Conservation (phyloP, 2,797 vertebrate genomes). For the Betta splendens region DNA sequence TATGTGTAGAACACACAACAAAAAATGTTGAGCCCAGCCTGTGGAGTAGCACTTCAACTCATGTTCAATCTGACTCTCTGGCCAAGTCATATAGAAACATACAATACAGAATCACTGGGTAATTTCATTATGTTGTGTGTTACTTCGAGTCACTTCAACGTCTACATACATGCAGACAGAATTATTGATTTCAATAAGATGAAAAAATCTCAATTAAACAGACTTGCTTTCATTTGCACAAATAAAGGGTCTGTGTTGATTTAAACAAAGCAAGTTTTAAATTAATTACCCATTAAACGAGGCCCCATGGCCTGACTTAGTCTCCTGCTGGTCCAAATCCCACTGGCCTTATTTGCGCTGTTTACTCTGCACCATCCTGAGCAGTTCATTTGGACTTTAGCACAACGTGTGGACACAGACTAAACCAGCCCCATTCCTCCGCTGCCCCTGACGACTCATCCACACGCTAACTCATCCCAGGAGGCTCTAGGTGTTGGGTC, state of each 20-base stretch:
- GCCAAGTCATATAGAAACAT: conserved; percentile 23
- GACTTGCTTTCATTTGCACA: too few relatives aligned
- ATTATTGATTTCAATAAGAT: too few relatives aligned
- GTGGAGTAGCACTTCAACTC: conserved; percentile 22
- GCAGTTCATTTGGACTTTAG: conserved; percentile 12
- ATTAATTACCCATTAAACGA: not conserved
- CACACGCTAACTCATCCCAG: conserved; percentile 57
- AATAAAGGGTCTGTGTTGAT: too few relatives aligned
- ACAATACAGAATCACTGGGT: not conserved
- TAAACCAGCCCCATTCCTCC: conserved; percentile 25
- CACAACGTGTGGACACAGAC: conserved; percentile 12
- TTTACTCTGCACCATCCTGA: conserved; percentile 1
- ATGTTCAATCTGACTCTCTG: conserved; percentile 28
- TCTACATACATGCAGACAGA: too few relatives aligned
- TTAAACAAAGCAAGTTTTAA: too few relatives aligned
- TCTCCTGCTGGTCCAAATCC: not conserved
- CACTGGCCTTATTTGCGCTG: not conserved
- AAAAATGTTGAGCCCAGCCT: conserved; percentile 31
- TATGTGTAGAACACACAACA: conserved; percentile 58
- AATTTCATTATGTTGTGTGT: too few relatives aligned
- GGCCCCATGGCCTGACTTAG: not conserved
- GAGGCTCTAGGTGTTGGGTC: conserved; percentile 76
- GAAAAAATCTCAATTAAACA: too few relatives aligned
- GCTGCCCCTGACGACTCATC: conserved; percentile 35
- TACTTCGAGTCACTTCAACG: too few relatives aligned